These are phyloP conservation scores for Drosophila leonis DNA, from an alignment of 2,888 invertebrate genomes.

Conservation along the genomic window DNA sequence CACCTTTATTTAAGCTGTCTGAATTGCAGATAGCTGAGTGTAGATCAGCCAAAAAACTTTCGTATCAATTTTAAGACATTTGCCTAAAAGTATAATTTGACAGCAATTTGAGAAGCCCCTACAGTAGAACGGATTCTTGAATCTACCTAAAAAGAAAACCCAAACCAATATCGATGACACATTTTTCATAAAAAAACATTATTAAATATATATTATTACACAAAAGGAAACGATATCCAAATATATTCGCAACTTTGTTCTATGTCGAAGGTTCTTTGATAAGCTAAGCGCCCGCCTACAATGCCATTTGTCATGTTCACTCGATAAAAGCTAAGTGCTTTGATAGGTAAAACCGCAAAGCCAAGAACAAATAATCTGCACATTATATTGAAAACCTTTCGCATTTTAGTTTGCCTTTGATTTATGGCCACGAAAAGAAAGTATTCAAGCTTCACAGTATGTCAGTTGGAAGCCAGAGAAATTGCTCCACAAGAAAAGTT, in stretches of 20 bases:
- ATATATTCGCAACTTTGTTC: background rate
- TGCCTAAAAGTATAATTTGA: too few species aligned
- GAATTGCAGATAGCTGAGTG: background rate
- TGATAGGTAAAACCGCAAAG: conserved; percentile 21
- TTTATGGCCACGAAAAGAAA: background rate
- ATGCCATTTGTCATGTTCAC: conserved; percentile 40
- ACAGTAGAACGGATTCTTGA: background rate
- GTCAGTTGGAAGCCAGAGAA: background rate
- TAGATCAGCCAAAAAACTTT: too few species aligned
- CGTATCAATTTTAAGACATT: too few species aligned
- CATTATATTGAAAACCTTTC: conserved; percentile 14
- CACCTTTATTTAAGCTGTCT: background rate
- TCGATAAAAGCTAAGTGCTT: conserved; percentile 21
- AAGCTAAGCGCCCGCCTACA: conserved; percentile 6
- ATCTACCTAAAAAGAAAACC: background rate
- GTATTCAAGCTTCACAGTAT: background rate
- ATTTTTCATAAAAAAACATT: conserved; percentile 1
- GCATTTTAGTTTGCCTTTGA: background rate
- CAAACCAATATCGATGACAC: background rate
- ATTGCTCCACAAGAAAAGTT: background rate
- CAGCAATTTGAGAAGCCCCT: too few species aligned
- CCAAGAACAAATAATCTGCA: conserved; percentile 27
- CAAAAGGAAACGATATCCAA: background rate
- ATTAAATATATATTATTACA: background rate
- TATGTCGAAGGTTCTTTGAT: background rate